Evolutionary conservation across 1,140 invertebrate species (phyloP).

Genomic region (Zaprionus tsacasi): DNA sequence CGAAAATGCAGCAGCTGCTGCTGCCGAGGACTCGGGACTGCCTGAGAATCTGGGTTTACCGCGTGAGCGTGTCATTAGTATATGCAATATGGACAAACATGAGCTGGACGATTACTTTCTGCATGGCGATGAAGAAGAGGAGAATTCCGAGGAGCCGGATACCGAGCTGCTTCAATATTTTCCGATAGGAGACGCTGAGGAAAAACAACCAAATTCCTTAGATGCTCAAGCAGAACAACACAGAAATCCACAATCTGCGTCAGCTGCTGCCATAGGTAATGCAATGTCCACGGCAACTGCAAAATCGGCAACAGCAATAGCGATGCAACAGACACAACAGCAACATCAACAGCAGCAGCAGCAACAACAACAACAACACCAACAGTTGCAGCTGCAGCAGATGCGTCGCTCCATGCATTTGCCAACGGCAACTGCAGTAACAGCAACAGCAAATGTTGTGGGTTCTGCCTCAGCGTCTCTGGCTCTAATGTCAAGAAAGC

Average conservation of each 20-base stretch:
- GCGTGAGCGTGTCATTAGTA: constrained; percentile 88
- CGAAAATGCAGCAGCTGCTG: constrained; percentile 58
- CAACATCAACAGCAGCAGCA: constrained; percentile 28
- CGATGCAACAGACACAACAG: constrained; percentile 32
- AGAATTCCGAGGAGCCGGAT: constrained; percentile 92
- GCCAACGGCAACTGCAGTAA: constrained; percentile 45
- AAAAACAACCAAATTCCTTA: constrained; percentile 84
- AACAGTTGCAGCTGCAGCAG: constrained; percentile 24
- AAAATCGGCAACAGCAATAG: constrained; percentile 45
- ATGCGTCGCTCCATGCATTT: constrained; percentile 52
- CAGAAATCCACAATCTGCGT: constrained; percentile 70
- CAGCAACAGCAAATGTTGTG: constrained; percentile 62
- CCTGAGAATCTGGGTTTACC: constrained; percentile 80
- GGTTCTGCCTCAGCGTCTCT: constrained; percentile 84
- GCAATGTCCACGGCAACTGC: constrained; percentile 21
- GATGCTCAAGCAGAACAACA: constrained; percentile 80
- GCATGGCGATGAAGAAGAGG: constrained; percentile 85
- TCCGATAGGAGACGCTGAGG: constrained; percentile 86
- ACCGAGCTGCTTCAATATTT: constrained; percentile 92
- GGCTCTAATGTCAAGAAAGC: constrained; percentile 82
- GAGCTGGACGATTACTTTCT: constrained; percentile 90
- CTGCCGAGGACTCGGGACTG: constrained; percentile 65
- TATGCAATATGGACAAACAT: constrained; percentile 90
- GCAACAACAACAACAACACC: constrained; percentile 29
- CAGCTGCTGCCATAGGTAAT: constrained; percentile 11